Evolutionary conservation across 2,888 invertebrate genomes (phyloP), one percentile per base, ranked within the genome.

Genomic region (Drymonia ruficornis): DNA sequence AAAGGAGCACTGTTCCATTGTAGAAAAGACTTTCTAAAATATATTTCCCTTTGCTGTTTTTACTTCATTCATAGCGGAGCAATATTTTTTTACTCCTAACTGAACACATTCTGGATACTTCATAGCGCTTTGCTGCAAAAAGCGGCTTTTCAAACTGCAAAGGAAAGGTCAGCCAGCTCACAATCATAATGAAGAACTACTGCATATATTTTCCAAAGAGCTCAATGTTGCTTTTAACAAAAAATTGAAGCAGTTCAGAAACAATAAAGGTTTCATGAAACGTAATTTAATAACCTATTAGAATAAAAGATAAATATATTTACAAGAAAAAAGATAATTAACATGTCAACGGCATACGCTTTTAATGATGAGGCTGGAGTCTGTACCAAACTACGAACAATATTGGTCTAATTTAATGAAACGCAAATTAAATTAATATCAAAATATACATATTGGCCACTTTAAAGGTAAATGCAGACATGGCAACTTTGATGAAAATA

Each of bases 11-110:
- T 18, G 48, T 57, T 65, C 60, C 59, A 60, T 63, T 60, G 54
- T 50, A 49, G 53, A 49, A 67, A 48, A 54, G 56, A 2, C 23
- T 6, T 6, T 6, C 4, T 23, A 61, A 67, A 59, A 59, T 52
- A 61, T 63, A 67, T 67, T 63, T 54, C 61, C 68, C 64, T 67
- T 56, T 65, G 48, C 66, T 67, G 23, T 7, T 23, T 47, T 58
- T 55, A 61, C 61, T 66, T 65, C 68, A 73, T 74, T 65, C 67
- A 67, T 60, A 61, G 52, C 40, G 50, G 43, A 52, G 74, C 65
- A 65, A 75, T 72, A 73, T 75, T 73, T 65, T 75, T 73, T 66
- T 16, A 67, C 61, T 64, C 53, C 40, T 60, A 48, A 57, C 65
- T 47, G 64, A 56, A 59, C 63, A 69, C 57, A 59, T 74, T 70